A percentile compares a stretch with the other conserved stretches of the same genome.
Evolutionary conservation across 2,888 invertebrate species (phyloP).

Genomic region (Ennomos erosarius): DNA sequence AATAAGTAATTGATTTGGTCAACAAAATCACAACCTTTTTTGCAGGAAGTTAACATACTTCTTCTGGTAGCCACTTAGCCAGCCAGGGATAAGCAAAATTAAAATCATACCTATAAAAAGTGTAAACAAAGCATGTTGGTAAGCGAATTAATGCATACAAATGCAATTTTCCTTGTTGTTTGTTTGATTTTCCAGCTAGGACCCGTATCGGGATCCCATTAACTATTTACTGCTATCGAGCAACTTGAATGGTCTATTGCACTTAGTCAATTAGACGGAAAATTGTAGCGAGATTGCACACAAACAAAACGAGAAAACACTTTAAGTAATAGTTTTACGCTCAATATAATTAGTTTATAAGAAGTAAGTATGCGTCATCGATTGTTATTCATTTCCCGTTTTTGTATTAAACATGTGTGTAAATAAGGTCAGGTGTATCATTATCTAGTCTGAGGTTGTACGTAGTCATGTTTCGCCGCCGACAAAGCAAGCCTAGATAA

Average conservation of each 20-base stretch:
- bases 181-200: slow-evolving; percentile 58
- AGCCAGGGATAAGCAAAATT: slow-evolving; percentile 5
- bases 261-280: slow-evolving; percentile 81
- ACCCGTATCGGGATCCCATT: slow-evolving; percentile 73
- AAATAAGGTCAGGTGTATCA: slow-evolving; percentile 10
- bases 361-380: slow-evolving; percentile 11
- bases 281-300: slow-evolving; percentile 70
- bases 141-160: slow-evolving; percentile 10
- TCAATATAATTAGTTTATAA: slow-evolving; percentile 13
- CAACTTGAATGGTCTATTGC: slow-evolving; percentile 78
- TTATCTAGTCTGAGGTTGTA: slow-evolving; percentile 5
- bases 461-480: slow-evolving; percentile 7
- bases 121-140: slow-evolving; percentile 21
- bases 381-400: slow-evolving; percentile 7
- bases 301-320: slow-evolving; percentile 34
- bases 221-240: slow-evolving; percentile 71
- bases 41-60: slow-evolving; percentile 3
- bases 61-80: slow-evolving; percentile 11
- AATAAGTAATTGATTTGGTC: too few species aligned
- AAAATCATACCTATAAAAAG: slow-evolving; percentile 19
- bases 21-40: slow-evolving; percentile 3
- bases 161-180: slow-evolving; percentile 29
- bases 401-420: slow-evolving; percentile 10
- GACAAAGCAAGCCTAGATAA: slow-evolving; percentile 13
- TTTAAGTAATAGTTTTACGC: slow-evolving; percentile 21